Base-by-base conservation (phyloP, 1,140 invertebrate genomes). In the Megalopta genalis region DNA sequence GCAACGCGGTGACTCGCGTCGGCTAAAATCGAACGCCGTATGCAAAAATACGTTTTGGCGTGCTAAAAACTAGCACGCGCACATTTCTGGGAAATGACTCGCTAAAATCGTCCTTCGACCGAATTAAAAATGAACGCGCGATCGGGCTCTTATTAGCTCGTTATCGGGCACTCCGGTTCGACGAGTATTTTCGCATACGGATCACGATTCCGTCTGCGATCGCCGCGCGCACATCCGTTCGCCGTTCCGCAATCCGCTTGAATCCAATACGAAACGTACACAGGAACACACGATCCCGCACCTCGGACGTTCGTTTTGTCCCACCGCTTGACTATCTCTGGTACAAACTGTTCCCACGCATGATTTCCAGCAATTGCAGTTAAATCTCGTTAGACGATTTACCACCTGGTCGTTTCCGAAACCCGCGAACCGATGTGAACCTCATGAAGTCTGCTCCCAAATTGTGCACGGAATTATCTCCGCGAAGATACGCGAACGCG, bases 351-450 rank as follows among this genome's bases (percentile, higher is more conserved):
- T 39, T 60, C 42, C 12, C 60, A 79, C 32, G 69, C 70, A 82
- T 85, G 62, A 66, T 65, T 54, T 66, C 9, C 49, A 66, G 27
- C 60, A 21, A 90, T 87, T 90, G 92, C 92, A 91, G 88, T 93
- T 93, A 93, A 93, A 93, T 93, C 92, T 93, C 92, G 92, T 93
- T 93, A 93, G 92, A 91, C 84, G 83, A 92, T 86, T 77, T 64
- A 32, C 59, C 69, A 63, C 77, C 64, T 77, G 77, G 75, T 80
- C 72, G 69, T 76, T 82, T 62, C 70, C 27, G 57, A 74, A 32
- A 81, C 52, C 68, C 81, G 77, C 70, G 80, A 78, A 82, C 77
- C 77, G 49, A 68, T 92, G 92, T 89, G 82, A 93, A 87, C 92
- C 92, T 93, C 92, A 92, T 92, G 87, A 92, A 92, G 90, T 84